Evolutionary conservation across 2,888 invertebrate species (phyloP).

Genomic region (Callyntrura guangdongensis): DNA sequence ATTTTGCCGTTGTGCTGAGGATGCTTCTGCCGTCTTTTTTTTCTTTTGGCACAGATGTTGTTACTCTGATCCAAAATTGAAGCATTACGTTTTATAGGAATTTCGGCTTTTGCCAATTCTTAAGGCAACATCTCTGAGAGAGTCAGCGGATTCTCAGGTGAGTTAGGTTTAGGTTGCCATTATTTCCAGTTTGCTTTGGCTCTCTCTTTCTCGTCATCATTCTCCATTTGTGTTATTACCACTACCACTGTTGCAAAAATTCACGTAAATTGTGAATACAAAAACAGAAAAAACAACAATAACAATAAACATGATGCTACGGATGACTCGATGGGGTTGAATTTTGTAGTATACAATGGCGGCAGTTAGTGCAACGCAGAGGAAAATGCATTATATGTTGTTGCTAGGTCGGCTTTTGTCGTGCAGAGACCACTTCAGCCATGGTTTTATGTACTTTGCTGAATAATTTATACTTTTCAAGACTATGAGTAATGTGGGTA

Average conservation of each 20-base stretch:
- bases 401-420: constrained; percentile 39
- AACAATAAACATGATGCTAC: constrained; percentile 20
- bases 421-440: not conserved
- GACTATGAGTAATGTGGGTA: not conserved
- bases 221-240: not conserved
- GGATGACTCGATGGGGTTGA: constrained; percentile 34
- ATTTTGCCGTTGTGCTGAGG: not conserved
- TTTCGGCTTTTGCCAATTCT: not conserved
- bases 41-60: constrained; percentile 29
- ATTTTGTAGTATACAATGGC: not conserved
- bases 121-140: not conserved
- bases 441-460: constrained; percentile 7
- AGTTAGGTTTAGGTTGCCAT: not conserved
- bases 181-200: not conserved
- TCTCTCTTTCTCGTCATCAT: not conserved
- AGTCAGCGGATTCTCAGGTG: not conserved
- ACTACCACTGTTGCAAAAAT: not conserved
- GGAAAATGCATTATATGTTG: not conserved
- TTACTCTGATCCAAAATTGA: constrained; percentile 10
- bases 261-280: not conserved
- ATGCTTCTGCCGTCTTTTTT: not conserved
- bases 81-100: not conserved
- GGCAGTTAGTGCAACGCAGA: not conserved
- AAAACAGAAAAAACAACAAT: constrained; percentile 38
- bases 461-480: constrained; percentile 23